A percentile compares a stretch with the other conserved stretches of the same genome.
Evolutionary conservation across 2,113 vertebrate genomes (phyloP).

Genomic region (Andinoacara biseriatus): DNA sequence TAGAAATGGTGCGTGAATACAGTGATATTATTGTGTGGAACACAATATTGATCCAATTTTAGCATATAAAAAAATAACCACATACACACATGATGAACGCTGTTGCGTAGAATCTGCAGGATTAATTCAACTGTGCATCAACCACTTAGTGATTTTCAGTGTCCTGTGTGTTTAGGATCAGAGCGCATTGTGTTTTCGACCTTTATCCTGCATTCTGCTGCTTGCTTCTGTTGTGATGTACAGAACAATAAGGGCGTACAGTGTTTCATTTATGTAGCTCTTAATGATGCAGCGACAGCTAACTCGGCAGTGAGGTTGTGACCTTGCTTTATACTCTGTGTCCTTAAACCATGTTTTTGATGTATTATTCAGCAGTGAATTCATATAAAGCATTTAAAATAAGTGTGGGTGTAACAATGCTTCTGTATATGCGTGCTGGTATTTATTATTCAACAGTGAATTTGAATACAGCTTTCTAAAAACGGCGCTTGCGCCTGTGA

Average conservation of each 20-base stretch:
- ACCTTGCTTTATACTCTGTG: conserved; percentile 23
- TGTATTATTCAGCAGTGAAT: conserved; percentile 44
- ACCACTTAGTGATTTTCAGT: background rate
- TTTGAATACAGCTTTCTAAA: conserved; percentile 6
- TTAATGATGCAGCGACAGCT: background rate
- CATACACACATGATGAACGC: background rate
- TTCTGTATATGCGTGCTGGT: background rate
- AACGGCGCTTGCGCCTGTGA: background rate
- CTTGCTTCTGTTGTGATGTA: background rate
- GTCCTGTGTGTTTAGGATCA: conserved; percentile 8
- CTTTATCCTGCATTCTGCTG: background rate
- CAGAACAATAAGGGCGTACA: background rate
- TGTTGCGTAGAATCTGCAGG: background rate
- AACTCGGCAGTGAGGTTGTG: background rate
- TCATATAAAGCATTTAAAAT: conserved; percentile 7
- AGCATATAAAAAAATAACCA: background rate
- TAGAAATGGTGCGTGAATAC: background rate
- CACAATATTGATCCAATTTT: background rate
- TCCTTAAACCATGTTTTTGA: conserved; percentile 32
- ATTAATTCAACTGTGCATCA: background rate
- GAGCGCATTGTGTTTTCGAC: background rate
- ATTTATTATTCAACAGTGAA: conserved; percentile 13
- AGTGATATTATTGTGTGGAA: background rate
- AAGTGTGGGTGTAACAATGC: conserved; percentile 1
- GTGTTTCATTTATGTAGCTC: conserved; percentile 11